A percentile compares a stretch with the other conserved stretches of the same genome.
phyloP scores from a whole-genome alignment of 2,888 invertebrate genomes.

The Spodoptera littoralis region DNA sequence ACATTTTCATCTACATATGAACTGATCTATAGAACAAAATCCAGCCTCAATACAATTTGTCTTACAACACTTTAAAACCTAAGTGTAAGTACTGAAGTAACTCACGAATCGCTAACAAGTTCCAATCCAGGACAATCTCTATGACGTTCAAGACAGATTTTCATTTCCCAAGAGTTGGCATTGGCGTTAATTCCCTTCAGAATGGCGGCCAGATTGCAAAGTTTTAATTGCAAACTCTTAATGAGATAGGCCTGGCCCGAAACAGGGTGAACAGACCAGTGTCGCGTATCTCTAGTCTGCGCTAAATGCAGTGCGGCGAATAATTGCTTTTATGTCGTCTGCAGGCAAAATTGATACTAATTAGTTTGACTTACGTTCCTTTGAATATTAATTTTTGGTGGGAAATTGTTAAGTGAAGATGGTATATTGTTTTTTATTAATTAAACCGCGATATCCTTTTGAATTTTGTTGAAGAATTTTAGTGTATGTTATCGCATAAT shows the following conservation, averaged over 20 bases:
- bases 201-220: conserved; percentile 75
- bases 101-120: conserved; percentile 31
- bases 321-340: conserved; percentile 49
- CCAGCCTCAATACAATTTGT: neutral
- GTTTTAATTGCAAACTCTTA: conserved; percentile 85
- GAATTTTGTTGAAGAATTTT: too few species aligned
- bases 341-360: conserved; percentile 52
- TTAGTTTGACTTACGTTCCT: conserved; percentile 31
- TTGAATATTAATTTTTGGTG: conserved; percentile 29
- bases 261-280: conserved; percentile 58
- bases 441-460: neutral
- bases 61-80: neutral
- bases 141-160: conserved; percentile 67
- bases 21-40: conserved; percentile 1
- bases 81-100: conserved; percentile 9
- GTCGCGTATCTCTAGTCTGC: conserved; percentile 47
- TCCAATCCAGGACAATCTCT: conserved; percentile 30
- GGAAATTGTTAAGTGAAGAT: conserved; percentile 4
- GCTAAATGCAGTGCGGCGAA: conserved; percentile 54
- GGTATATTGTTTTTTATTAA: conserved; percentile 12
- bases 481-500: too few species aligned
- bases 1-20: neutral
- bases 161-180: conserved; percentile 73
- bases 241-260: conserved; percentile 76
- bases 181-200: conserved; percentile 71